Conservation (phyloP, 2,113 vertebrate species). For the Sinocyclocheilus anophthalmus region DNA sequence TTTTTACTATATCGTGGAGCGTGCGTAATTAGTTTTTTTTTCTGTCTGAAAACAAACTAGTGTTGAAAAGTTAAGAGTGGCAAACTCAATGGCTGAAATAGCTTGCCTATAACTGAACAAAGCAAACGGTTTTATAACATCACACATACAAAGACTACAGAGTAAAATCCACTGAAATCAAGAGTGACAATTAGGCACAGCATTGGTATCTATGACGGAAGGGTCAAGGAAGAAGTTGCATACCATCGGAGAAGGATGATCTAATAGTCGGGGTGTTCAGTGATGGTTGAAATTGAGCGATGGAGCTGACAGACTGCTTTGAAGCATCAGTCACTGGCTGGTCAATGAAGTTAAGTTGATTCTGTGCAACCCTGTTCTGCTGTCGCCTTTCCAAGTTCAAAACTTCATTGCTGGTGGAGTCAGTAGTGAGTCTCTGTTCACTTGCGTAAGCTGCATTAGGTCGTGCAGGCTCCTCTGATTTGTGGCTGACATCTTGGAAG, state of each 20-base stretch:
- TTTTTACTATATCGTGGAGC: not conserved
- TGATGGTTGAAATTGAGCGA: conserved; percentile 80
- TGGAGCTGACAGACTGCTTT: conserved; percentile 83
- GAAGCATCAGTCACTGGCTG: conserved; percentile 75
- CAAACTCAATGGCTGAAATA: not conserved
- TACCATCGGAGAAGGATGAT: conserved; percentile 88
- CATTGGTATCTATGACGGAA: not conserved
- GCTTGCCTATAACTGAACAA: not conserved
- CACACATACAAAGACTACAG: not conserved
- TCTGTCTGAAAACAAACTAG: not conserved
- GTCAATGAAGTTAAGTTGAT: conserved; percentile 75
- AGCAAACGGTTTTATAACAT: not conserved
- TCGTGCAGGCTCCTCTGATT: conserved; percentile 77
- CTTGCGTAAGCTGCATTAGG: conserved; percentile 73
- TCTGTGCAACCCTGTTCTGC: conserved; percentile 74
- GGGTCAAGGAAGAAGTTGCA: conserved; percentile 52
- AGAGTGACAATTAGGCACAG: not conserved
- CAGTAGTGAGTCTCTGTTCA: conserved; percentile 68
- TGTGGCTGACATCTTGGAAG: conserved; percentile 74
- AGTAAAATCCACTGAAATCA: not conserved
- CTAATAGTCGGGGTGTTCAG: conserved; percentile 82
- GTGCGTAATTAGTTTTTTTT: too few relatives aligned
- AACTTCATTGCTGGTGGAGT: conserved; percentile 78
- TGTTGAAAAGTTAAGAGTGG: not conserved
- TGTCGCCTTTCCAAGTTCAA: conserved; percentile 76